Evolutionary conservation across 2,113 vertebrate genomes (phyloP).

Genomic region (Myotis davidii): DNA sequence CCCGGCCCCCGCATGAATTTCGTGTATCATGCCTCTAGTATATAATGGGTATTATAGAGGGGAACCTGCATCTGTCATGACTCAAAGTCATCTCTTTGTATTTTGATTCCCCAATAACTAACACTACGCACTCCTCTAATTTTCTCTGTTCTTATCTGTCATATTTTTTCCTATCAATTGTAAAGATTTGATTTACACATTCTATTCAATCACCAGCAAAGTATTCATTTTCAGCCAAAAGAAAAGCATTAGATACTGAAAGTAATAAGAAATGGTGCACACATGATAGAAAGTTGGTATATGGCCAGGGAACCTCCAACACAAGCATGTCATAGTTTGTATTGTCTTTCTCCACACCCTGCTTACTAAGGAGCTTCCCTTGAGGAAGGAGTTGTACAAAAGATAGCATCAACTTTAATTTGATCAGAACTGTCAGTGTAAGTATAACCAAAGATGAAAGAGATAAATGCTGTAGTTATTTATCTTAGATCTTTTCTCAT

Average conservation of each 20-base stretch:
- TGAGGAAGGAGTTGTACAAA: neutral
- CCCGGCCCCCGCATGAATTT: no score
- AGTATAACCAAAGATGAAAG: conserved; percentile 51
- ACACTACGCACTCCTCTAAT: neutral
- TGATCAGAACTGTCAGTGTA: neutral
- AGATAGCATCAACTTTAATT: neutral
- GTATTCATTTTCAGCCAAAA: conserved; percentile 4
- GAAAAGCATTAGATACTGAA: conserved; percentile 19
- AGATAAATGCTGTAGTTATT: neutral
- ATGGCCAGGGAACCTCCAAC: neutral
- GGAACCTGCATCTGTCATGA: neutral
- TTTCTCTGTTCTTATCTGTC: neutral
- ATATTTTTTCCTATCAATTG: conserved; percentile 34
- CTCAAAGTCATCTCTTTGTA: neutral
- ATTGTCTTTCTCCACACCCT: neutral
- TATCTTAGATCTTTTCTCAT: neutral
- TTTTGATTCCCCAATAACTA: neutral
- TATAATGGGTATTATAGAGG: neutral
- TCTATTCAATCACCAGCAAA: conserved; percentile 51
- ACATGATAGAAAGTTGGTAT: neutral
- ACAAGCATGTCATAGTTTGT: neutral
- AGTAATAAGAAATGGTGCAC: neutral
- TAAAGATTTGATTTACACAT: neutral
- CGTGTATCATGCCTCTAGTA: no score
- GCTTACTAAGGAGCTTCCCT: neutral